Base-by-base conservation (phyloP, 2,113 vertebrate genomes). In the Actinemys pallida region DNA sequence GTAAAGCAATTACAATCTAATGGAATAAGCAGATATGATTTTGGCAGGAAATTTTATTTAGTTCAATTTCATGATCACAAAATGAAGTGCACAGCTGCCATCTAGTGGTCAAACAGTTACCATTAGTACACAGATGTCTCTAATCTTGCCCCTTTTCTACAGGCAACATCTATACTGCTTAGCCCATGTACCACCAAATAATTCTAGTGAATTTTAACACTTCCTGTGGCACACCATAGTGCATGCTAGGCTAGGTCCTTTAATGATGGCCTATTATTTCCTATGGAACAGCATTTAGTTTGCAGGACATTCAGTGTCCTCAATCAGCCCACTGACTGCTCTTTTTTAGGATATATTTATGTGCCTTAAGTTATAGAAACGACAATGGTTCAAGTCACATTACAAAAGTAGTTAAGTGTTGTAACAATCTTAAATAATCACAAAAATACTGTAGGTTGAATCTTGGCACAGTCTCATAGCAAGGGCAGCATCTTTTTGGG, bases 201-300 rank as follows among this genome's bases (percentile, higher is more conserved):
- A 20, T 39, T 72, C 9, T 10, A 24, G 35, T 39, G n/a, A 45
- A 5, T 0, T 1, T 3, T 0, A 13, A 12, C 11, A 1, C 45
- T 1, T 3, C 31, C 4, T 9, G 7, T 1, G 4, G 80, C n/a
- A 79, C 3, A 84, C 5, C 19, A 65, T 5, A 75, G 10, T 22
- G 22, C 69, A 75, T 75, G 20, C 20, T 24, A 42, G n/a, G 24
- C n/a, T 24, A 42, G 20, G 19, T 75, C 39, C 10, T 75, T 29
- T 42, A 62, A 75, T 47, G 25, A 16, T 53, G n/a, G 27, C 6
- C 25, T 65, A 54, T 0, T 1, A 5, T 1, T 65, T 4, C 24
- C 2, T 57, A 1, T 0, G 49, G 80, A 0, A 22, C 6, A n/a
- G 0, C 35, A 0, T 8, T 10, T 5, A 14, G 53, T 0, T 56